phyloP scores from a whole-genome alignment of 2,888 invertebrate genomes.

The Beris morrisii region DNA sequence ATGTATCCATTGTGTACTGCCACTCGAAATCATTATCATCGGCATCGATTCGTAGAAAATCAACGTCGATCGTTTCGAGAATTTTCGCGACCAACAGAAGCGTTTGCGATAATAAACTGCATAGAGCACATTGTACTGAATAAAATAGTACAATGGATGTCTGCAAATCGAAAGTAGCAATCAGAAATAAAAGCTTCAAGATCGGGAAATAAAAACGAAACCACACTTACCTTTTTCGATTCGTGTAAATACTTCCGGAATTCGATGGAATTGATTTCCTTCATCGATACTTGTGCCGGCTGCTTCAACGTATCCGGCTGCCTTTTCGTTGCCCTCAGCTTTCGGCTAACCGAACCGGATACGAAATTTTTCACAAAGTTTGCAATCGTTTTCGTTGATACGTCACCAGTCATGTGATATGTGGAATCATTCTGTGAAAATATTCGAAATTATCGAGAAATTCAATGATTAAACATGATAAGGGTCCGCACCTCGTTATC shows the following conservation, averaged over 20 bases:
- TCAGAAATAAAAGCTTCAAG: background rate
- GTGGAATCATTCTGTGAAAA: conserved; percentile 68
- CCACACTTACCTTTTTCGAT: conserved; percentile 60
- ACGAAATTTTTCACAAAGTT: conserved; percentile 36
- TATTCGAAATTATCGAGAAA: background rate
- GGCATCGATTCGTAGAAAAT: conserved; percentile 75
- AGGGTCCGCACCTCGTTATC: conserved; percentile 65
- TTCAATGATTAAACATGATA: background rate
- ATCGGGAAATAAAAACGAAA: too few relatives aligned
- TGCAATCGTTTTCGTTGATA: conserved; percentile 30
- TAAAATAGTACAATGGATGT: conserved; percentile 77
- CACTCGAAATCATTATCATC: conserved; percentile 84
- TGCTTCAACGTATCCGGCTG: conserved; percentile 30
- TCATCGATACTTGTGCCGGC: conserved; percentile 54
- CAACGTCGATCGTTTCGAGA: conserved; percentile 59
- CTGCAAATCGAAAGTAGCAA: conserved; percentile 55
- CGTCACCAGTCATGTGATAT: conserved; percentile 35
- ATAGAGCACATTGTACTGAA: conserved; percentile 77
- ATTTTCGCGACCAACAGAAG: conserved; percentile 69
- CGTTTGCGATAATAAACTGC: conserved; percentile 69
- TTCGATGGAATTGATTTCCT: conserved; percentile 67
- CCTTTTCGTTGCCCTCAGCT: conserved; percentile 46
- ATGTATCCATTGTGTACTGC: conserved; percentile 69
- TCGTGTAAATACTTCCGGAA: conserved; percentile 66
- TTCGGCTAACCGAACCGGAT: conserved; percentile 41